Percentiles rank a stretch among this genome's conserved stretches.
Conservation (phyloP, 2,113 vertebrate species). For the Calcarius ornatus region DNA sequence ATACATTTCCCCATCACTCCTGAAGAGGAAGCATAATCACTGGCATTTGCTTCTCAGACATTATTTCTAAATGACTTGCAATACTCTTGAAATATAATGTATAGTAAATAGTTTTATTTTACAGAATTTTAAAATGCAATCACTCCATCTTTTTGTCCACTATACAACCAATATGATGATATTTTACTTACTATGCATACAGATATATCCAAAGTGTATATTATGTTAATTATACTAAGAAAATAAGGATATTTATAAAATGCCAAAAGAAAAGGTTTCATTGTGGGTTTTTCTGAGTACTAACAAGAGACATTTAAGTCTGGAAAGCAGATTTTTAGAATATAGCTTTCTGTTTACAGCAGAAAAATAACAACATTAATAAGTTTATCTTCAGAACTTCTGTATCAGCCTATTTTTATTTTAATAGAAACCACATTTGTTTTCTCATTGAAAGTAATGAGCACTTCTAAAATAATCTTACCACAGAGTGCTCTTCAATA, state of each 20-base stretch:
- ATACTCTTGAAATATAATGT: neutral
- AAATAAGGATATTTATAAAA: neutral
- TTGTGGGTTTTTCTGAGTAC: neutral
- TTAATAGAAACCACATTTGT: neutral
- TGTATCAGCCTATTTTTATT: neutral
- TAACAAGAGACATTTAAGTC: neutral
- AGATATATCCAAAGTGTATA: neutral
- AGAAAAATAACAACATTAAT: neutral
- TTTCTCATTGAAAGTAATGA: neutral
- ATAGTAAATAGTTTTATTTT: neutral
- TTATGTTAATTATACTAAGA: neutral
- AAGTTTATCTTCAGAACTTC: neutral
- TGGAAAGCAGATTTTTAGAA: constrained; percentile 1
- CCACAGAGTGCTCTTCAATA: neutral
- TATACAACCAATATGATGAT: neutral
- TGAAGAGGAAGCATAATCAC: neutral
- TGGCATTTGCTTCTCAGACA: neutral
- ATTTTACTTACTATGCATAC: neutral
- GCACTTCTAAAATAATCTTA: neutral
- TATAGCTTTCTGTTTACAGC: neutral
- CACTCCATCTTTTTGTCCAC: neutral
- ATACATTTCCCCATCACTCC: neutral
- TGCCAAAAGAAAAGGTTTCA: neutral
- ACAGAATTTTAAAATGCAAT: neutral
- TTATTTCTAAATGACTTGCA: neutral